These are phyloP conservation scores for Drosophila anomelani DNA, from an alignment of 2,888 invertebrate genomes.

Conservation along the genomic window DNA sequence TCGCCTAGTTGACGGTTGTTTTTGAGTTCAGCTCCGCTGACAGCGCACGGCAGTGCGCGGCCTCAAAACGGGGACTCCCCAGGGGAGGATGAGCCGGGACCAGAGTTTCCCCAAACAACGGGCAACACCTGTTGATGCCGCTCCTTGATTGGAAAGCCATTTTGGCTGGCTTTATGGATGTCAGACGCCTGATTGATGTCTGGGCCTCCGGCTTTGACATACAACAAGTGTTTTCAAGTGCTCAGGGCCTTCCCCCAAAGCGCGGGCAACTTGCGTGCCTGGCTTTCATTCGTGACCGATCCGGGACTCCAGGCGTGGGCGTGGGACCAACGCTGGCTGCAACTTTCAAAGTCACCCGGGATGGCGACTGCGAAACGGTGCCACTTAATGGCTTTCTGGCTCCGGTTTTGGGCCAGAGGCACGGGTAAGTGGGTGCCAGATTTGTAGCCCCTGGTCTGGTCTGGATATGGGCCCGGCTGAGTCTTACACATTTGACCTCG, in stretches of 20 bases:
- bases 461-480: slow-evolving; percentile 10
- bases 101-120: slow-evolving; percentile 37
- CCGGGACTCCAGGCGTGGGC: slow-evolving; percentile 19
- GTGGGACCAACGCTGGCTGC: slow-evolving; percentile 31
- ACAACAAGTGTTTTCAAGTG: slow-evolving; percentile 76
- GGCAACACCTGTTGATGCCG: slow-evolving; percentile 60
- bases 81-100: neutral
- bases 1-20: slow-evolving; percentile 78
- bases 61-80: neutral
- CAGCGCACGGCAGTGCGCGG: slow-evolving; percentile 46
- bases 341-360: slow-evolving; percentile 68
- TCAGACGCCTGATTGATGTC: slow-evolving; percentile 65
- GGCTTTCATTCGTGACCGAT: slow-evolving; percentile 53
- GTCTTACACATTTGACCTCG: slow-evolving; percentile 66
- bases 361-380: slow-evolving; percentile 58
- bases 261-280: slow-evolving; percentile 65
- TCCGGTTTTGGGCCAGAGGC: slow-evolving; percentile 9
- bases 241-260: slow-evolving; percentile 29
- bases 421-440: slow-evolving; percentile 56
- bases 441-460: slow-evolving; percentile 47
- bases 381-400: slow-evolving; percentile 56
- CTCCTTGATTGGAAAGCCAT: slow-evolving; percentile 63
- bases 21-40: slow-evolving; percentile 65
- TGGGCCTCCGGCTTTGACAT: slow-evolving; percentile 44
- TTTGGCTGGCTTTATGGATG: slow-evolving; percentile 36